These are phyloP conservation scores for Volucella inanis DNA, from an alignment of 2,888 invertebrate species.

Conservation along the genomic window DNA sequence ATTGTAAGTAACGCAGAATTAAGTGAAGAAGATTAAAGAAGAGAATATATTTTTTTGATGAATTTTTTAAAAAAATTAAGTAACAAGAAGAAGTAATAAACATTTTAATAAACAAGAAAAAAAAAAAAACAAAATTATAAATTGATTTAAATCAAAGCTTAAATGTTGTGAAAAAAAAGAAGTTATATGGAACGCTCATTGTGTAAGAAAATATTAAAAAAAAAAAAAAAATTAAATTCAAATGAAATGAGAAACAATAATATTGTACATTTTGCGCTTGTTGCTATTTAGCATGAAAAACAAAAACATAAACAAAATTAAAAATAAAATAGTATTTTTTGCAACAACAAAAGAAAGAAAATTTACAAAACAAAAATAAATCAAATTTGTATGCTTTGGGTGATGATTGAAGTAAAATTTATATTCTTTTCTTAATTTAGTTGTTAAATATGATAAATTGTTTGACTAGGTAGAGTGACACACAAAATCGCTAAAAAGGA, in stretches of 20 bases:
- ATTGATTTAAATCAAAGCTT: conserved; percentile 75
- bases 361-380: conserved; percentile 33
- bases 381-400: conserved; percentile 45
- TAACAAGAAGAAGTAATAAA: conserved; percentile 63
- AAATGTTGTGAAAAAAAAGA: conserved; percentile 70
- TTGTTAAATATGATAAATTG: conserved; percentile 74
- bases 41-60: conserved; percentile 76
- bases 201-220: conserved; percentile 59
- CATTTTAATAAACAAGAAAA: conserved; percentile 36
- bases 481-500: conserved; percentile 48
- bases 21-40: conserved; percentile 61
- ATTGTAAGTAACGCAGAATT: conserved; percentile 62
- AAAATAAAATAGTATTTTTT: conserved; percentile 55
- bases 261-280: conserved; percentile 74
- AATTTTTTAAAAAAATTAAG: conserved; percentile 65
- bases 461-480: conserved; percentile 72
- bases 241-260: conserved; percentile 73
- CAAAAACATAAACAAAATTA: conserved; percentile 32
- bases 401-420: conserved; percentile 56
- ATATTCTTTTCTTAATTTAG: conserved; percentile 75
- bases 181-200: conserved; percentile 70
- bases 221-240: conserved; percentile 60
- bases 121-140: conserved; percentile 56
- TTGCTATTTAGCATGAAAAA: conserved; percentile 70
- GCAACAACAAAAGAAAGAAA: conserved; percentile 52